These are phyloP conservation scores for Furnarius figulus DNA, from an alignment of 2,113 vertebrate species.

Conservation along the genomic window DNA sequence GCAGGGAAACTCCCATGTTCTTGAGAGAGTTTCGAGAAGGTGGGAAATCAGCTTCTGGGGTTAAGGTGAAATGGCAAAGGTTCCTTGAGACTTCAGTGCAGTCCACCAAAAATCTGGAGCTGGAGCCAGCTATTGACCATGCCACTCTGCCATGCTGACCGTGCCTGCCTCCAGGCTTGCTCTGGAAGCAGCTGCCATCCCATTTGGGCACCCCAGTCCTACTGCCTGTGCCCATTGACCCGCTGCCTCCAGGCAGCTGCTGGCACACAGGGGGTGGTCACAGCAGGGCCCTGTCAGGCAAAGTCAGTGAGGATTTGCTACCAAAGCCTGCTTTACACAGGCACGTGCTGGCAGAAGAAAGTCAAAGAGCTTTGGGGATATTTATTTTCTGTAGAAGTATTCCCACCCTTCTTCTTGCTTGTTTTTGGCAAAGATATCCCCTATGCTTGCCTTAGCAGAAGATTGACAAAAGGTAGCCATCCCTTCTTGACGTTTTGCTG, in stretches of 20 bases:
- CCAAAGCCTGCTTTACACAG: not conserved
- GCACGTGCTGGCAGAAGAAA: not conserved
- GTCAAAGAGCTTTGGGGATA: not conserved
- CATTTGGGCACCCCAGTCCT: fast-evolving
- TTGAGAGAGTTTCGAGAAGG: not conserved
- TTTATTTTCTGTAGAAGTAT: not conserved
- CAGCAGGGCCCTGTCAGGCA: fast-evolving
- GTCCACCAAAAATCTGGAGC: not conserved
- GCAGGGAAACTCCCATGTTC: not conserved
- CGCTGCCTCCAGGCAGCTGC: fast-evolving
- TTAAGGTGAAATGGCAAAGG: not conserved
- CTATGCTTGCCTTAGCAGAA: not conserved
- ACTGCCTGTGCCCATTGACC: fast-evolving
- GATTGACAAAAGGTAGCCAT: not conserved
- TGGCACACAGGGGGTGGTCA: fast-evolving
- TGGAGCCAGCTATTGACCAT: not conserved
- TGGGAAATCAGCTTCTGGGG: not conserved
- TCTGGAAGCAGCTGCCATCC: not conserved
- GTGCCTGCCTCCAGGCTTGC: fast-evolving
- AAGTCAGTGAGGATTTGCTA: not conserved
- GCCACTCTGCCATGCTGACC: fast-evolving
- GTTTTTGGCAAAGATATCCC: not conserved
- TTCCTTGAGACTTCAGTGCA: not conserved
- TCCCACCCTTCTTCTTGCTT: not conserved
- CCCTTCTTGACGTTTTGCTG: not conserved